Conservation (phyloP, 2,888 invertebrate genomes). For the Tipula helvola region DNA sequence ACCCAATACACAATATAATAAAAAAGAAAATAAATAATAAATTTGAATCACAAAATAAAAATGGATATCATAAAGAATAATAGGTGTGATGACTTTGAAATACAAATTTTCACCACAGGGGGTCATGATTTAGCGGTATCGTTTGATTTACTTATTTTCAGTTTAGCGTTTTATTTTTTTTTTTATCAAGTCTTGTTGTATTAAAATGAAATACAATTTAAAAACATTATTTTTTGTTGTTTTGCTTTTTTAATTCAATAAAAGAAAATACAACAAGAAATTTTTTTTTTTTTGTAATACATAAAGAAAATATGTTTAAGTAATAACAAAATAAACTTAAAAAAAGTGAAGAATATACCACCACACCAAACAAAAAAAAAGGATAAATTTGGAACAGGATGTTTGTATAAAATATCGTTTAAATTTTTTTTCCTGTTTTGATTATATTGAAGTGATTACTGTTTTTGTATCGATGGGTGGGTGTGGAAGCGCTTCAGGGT, state of each 20-base stretch:
- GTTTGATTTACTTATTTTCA: slow-evolving; percentile 7
- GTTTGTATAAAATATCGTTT: neutral
- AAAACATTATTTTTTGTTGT: slow-evolving; percentile 4
- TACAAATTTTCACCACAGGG: slow-evolving; percentile 12
- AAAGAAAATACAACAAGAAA: neutral
- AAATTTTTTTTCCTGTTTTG: neutral
- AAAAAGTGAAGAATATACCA: neutral
- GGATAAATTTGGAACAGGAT: neutral
- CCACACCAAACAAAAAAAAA: neutral
- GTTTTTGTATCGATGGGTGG: neutral
- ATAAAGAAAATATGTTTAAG: neutral
- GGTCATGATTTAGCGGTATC: slow-evolving; percentile 5
- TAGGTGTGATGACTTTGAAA: slow-evolving; percentile 12
- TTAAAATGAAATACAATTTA: neutral
- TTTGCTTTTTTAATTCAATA: neutral
- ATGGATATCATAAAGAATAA: slow-evolving; percentile 7
- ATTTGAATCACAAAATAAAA: neutral
- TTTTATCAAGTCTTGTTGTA: neutral
- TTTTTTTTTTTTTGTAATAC: neutral
- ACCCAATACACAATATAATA: neutral
- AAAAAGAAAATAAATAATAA: neutral
- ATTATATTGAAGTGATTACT: neutral
- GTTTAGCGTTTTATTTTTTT: slow-evolving; percentile 5
- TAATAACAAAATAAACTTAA: neutral
- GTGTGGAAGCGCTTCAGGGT: neutral